Base-by-base conservation (phyloP, 2,797 vertebrate genomes). In the Acanthurus leucopareius region DNA sequence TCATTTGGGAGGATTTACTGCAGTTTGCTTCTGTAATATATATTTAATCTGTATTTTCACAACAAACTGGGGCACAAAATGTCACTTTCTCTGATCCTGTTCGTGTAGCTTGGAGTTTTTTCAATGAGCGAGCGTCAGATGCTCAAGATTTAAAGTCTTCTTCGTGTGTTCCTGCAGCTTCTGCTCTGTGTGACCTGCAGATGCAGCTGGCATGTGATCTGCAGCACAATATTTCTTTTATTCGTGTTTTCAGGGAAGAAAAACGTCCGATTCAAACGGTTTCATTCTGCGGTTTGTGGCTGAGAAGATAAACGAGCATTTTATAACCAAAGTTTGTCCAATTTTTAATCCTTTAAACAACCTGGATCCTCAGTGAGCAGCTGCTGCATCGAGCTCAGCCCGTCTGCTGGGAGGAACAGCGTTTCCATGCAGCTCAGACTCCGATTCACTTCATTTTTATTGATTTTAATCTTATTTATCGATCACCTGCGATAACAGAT, bases 41-140 rank as follows among this genome's bases (percentile, higher is more conserved):
- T n/a, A n/a, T n/a, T n/a, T n/a, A n/a, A n/a, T n/a, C 15, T 65
- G 54, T 25, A 8, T 49, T 75, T 66, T n/a, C 35, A 60, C 20
- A 3, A 4, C 1, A 3, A 1, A 8, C 1, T 0, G 51, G 25
- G 10, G 57, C 6, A 2, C 53, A 54, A 15, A 16, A 16, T 15
- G 14, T 1, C 0, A 0, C 2, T 57, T 57, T 40, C 10, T 15
- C 5, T 1, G 13, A 15, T 11, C 42, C 3, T 49, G 16, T 7
- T n/a, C 5, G 7, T n/a, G 40, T 8, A 1, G 38, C 2, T 8
- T 7, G 14, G 14, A 19, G 2, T 15, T 15, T 0, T 13, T 2
- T 20, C 42, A 0, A 22, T 4, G 4, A 61, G 51, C 2, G 20
- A 25, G 13, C 3, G 7, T 1, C 4, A 0, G 4, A n/a, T 17